Evolutionary conservation across 2,888 invertebrate species (phyloP), one percentile per base, ranked within the genome.

Genomic region (Meiosimyza decipiens): DNA sequence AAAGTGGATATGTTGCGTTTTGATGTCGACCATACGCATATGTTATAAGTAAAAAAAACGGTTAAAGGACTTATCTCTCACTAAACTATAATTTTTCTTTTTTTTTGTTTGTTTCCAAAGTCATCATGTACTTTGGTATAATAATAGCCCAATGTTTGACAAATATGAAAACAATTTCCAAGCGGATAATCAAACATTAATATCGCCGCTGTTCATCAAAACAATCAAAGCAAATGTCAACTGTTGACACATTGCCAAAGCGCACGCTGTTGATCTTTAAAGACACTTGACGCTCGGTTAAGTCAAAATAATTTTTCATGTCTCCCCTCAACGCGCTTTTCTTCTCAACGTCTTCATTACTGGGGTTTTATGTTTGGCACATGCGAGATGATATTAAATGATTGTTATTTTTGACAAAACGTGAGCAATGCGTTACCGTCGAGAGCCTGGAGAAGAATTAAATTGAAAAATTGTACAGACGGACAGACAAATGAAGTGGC

Each of bases 371-470:
- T 28, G 70, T 6, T 16, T 71, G 75, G 75, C 75, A 72, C 75
- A 75, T 68, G 75, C 75, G 71, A 72, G 72, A 75, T 68, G 71
- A 68, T 68, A 73, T 64, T 52, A 33, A 68, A 62, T 69, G 71
- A 73, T 73, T 65, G 59, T 22, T 49, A 71, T 60, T 65, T 65
- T 55, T 71, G 50, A 60, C 73, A 71, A 52, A 69, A 70, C 64
- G 71, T 71, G 72, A 47, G 51, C 60, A 69, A 52, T 59, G 60
- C 71, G 57, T 60, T 67, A 63, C 18, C 22, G 49, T 33, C 12
- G 40, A 65, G 33, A 15, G 65, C 57, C 64, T 57, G 49, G 60
- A 49, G 33, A 54, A 40, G 33, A 28, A 18, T 47, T 18, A 16
- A 15, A 47, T 57, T 16, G 50, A n/a, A 28, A 28, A 16, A 16